Conservation (phyloP, 1,140 invertebrate genomes). For the Agrilus planipennis region DNA sequence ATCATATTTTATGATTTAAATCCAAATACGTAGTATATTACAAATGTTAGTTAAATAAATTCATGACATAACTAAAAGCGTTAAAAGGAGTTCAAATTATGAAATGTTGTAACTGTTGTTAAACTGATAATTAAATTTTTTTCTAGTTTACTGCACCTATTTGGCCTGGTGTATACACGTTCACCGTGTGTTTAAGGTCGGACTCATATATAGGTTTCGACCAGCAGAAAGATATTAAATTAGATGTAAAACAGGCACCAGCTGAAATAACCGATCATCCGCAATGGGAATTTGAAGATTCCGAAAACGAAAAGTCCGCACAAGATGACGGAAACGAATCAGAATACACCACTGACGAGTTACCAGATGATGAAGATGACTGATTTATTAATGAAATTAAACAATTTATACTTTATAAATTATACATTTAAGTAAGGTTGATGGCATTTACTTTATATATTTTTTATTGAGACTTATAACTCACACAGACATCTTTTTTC, state of each 20-base stretch:
- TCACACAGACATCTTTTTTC: too few relatives aligned
- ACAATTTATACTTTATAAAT: too few relatives aligned
- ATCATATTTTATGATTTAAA: too few relatives aligned
- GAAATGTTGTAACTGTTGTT: too few relatives aligned
- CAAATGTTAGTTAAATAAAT: too few relatives aligned
- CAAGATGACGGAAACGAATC: conserved; percentile 53
- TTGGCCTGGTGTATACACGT: conserved; percentile 85
- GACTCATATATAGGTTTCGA: conserved; percentile 94
- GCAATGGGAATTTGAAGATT: conserved; percentile 92
- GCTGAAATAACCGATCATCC: conserved; percentile 82
- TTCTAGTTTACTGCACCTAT: conserved; percentile 79
- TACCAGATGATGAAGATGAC: conserved; percentile 36
- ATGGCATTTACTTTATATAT: conserved; percentile 8
- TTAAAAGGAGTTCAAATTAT: too few relatives aligned
- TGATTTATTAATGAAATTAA: conserved; percentile 5
- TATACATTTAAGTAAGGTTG: not conserved
- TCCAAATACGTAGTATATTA: too few relatives aligned
- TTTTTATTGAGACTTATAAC: too few relatives aligned
- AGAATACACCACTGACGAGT: conserved; percentile 60
- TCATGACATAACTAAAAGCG: too few relatives aligned
- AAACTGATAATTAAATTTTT: too few relatives aligned
- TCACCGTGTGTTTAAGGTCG: conserved; percentile 78
- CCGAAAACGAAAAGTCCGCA: conserved; percentile 74
- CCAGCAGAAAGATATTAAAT: conserved; percentile 83
- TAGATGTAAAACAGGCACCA: conserved; percentile 92